A percentile compares a stretch with the other conserved stretches of the same genome.
These are phyloP conservation scores for Hydrolagus affinis DNA, from an alignment of 2,113 vertebrate genomes.

Conservation along the genomic window DNA sequence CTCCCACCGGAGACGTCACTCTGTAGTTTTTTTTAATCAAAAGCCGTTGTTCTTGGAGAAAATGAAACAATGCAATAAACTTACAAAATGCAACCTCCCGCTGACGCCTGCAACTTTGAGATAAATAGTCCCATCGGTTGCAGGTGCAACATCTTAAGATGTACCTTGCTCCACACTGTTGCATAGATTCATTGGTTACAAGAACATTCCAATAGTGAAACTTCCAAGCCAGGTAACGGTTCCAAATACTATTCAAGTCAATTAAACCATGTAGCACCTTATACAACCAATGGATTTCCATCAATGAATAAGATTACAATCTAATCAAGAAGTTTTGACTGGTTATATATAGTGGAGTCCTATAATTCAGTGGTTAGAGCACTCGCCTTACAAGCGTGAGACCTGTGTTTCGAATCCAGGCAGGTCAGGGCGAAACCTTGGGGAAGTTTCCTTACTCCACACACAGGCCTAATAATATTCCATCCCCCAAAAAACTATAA, in stretches of 20 bases:
- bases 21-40: slow-evolving; percentile 8
- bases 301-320: no score
- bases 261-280: not conserved
- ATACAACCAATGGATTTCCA: not conserved
- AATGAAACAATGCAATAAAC: not conserved
- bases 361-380: no score
- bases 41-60: not conserved
- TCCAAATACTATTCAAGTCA: not conserved
- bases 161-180: not conserved
- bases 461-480: no score
- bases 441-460: no score
- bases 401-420: no score
- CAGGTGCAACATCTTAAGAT: not conserved
- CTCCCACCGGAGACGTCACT: not conserved
- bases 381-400: no score
- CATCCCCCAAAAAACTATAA: no score
- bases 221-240: not conserved
- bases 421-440: no score
- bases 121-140: not conserved
- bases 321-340: no score
- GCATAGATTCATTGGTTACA: not conserved
- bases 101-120: not conserved
- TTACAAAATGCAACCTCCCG: no score
- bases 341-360: no score
- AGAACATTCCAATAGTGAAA: not conserved